Evolutionary conservation across 2,113 vertebrate species (phyloP).

Genomic region (Rattus rattus): DNA sequence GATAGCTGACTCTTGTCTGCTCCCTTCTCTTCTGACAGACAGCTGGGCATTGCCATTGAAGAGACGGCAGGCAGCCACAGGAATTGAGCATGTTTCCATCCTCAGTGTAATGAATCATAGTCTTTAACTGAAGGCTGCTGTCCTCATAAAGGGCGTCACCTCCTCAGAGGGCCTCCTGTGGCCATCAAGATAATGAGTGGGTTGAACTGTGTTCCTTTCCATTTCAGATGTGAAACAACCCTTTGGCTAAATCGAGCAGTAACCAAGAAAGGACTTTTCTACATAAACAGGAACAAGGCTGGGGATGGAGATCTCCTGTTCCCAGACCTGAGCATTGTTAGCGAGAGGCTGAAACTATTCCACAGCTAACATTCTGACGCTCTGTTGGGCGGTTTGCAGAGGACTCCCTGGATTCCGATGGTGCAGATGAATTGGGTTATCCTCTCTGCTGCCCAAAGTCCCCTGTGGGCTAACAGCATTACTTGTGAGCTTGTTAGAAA

Average conservation of each 20-base stretch:
- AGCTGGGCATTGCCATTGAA: not conserved
- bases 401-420: not conserved
- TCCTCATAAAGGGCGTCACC: not conserved
- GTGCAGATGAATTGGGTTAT: not conserved
- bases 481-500: not conserved
- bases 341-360: not conserved
- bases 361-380: not conserved
- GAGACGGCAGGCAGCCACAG: not conserved
- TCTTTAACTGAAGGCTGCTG: conserved; percentile 33
- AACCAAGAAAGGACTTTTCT: conserved; percentile 21
- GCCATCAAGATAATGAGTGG: not conserved
- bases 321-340: not conserved
- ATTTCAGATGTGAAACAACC: conserved; percentile 19
- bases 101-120: not conserved
- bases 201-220: conserved; percentile 25
- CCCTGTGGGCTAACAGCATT: not conserved
- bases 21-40: not conserved
- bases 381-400: not conserved
- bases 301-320: not conserved
- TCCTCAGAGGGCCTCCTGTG: not conserved
- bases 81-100: not conserved
- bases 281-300: not conserved
- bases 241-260: not conserved
- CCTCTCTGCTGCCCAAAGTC: not conserved
- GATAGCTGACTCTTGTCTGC: not conserved